Conservation (phyloP, 2,888 invertebrate genomes). For the Stenichneumon culpator region DNA sequence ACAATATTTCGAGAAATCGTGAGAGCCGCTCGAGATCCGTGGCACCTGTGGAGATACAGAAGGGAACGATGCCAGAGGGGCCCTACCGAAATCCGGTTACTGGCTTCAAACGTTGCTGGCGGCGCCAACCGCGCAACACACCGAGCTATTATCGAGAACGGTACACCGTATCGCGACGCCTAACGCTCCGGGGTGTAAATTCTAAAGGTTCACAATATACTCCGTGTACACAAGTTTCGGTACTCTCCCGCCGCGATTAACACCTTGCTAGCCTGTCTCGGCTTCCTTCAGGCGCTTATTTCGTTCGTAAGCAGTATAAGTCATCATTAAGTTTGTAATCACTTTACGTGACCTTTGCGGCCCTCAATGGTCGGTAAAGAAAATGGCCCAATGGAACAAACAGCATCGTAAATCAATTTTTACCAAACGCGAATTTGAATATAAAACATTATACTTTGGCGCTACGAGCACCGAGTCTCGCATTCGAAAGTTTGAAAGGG, state of each 20-base stretch:
- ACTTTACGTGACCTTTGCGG: not conserved
- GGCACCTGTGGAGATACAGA: slow-evolving; percentile 9
- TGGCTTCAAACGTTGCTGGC: slow-evolving; percentile 43
- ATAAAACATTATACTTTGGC: no score
- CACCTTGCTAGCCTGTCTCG: slow-evolving; percentile 8
- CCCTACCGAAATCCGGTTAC: slow-evolving; percentile 37
- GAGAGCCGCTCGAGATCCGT: slow-evolving; percentile 8
- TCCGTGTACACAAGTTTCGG: slow-evolving; percentile 16
- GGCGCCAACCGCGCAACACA: slow-evolving; percentile 17
- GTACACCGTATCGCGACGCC: slow-evolving; percentile 27
- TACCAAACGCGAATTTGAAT: no score
- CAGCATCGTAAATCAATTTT: no score
- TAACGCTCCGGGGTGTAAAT: slow-evolving; percentile 42
- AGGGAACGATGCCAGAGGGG: slow-evolving; percentile 21
- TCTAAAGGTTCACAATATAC: slow-evolving; percentile 53
- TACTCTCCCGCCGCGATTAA: slow-evolving; percentile 1
- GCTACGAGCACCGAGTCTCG: no score
- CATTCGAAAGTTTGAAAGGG: no score
- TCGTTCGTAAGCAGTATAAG: not conserved
- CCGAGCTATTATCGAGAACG: slow-evolving; percentile 53
- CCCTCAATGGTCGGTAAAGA: not conserved
- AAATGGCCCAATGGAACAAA: no score
- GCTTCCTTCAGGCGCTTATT: not conserved
- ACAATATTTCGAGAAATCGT: slow-evolving; percentile 27
- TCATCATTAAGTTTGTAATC: not conserved